Evolutionary conservation across 1,140 invertebrate species (phyloP), one percentile per base, ranked within the genome.

Genomic region (Oreohelix idahoensis): DNA sequence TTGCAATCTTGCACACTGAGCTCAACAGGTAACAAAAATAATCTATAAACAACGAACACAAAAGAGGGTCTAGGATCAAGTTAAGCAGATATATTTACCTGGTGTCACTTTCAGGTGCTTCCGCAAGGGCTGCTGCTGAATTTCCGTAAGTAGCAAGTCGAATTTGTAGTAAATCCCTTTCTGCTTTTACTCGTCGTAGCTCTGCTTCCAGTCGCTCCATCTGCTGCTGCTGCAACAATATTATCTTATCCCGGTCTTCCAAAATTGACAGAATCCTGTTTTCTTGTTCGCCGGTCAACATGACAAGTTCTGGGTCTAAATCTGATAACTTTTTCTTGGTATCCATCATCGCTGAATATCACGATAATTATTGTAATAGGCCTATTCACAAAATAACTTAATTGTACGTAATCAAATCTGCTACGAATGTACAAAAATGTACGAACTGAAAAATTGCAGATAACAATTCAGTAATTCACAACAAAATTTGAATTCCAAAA

Each of bases 121-220:
- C 71, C 38, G 10, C 42, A 15, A 39, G 2, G n/a, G 0, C 11
- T 29, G 5, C 15, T 38, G 26, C 8, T 8, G 75, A 35, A 32
- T 53, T 36, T 1, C 26, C 49, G 29, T 35, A 45, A 39, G 51
- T 32, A 51, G 63, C 66, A 11, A 81, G 39, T 20, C 66, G 66
- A 32, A 45, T 38, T 51, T 81, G 63, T 35, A 81, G 45, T 71
- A 81, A 81, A 81, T 81, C 79, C 79, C 66, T 70, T 49, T 81
- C 79, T 17, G 39, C 42, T 32, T 45, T 70, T 13, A 81, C 63
- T 71, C 45, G 63, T 23, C 45, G 20, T 0, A 81, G 45, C 32
- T 81, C 79, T 10, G 79, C 13, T 23, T 81, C 66, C 42, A 81
- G 26, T 29, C 79, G 13, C n/a, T 70, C 63, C 36, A 81, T 81